Base-by-base conservation (phyloP, 1,140 invertebrate genomes). In the Orussus abietinus region DNA sequence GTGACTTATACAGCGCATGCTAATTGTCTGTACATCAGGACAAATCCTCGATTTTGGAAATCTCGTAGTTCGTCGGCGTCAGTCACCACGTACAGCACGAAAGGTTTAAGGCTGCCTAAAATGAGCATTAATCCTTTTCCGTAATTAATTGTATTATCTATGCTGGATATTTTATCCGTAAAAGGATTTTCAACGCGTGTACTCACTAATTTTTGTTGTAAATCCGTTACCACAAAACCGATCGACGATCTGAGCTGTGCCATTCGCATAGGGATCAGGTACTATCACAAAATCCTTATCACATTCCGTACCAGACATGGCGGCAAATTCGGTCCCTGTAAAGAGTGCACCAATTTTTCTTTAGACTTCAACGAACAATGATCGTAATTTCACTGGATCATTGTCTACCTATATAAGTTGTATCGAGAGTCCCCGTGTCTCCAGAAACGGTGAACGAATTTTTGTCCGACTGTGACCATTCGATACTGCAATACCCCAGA, bases 161-260 rank as follows among this genome's bases (percentile, higher is more conserved):
- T n/a, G n/a, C n/a, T n/a, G n/a, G 25, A 3, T 12, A 28, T 28
- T 28, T 3, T 5, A n/a, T 38, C 15, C n/a, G 5, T 13, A 42
- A 11, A 2, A 15, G 17, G 10, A 35, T 40, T 11, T 20, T n/a
- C 12, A 10, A 2, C 17, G 40, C 33, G 45, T 37, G 44, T 66
- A 77, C 73, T 76, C 69, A 78, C 83, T 80, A 17, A 79, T 79
- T 38, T 82, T 82, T 14, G 81, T 65, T 2, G 77, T 65, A 49
- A 89, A 82, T 15, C 78, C 78, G 36, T 83, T 72, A 2, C 86
- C 86, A 57, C 87, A 90, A 66, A 86, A 88, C 29, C 86, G 73
- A 53, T 88, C 86, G 4, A 74, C 76, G 13, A 59, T 58, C 1
- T 65, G 47, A 31, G 62, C 38, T 0, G 60, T 52, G 4, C 59